Conservation (phyloP, 2,797 vertebrate genomes). For the Nannoperca australis region DNA sequence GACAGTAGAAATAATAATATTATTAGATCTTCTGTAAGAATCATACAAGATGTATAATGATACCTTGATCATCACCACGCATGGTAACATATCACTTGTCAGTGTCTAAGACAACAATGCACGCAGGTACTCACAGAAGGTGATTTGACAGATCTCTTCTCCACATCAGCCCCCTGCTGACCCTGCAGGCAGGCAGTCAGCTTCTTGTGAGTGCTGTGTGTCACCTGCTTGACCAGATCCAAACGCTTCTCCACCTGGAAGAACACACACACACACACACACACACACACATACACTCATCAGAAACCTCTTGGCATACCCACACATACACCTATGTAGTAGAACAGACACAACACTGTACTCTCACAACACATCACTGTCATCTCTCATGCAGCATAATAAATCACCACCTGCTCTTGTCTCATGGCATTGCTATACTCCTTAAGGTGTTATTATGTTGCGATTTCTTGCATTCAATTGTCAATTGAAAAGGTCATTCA, state of each 20-base stretch:
- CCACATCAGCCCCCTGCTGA: conserved; percentile 93
- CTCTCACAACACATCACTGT: background rate
- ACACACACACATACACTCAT: background rate
- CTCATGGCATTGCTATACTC: background rate
- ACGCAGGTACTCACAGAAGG: conserved; percentile 75
- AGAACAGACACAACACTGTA: background rate
- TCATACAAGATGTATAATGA: background rate
- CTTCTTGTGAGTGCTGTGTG: conserved; percentile 98
- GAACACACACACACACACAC: conserved; percentile 8
- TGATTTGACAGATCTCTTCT: conserved; percentile 94
- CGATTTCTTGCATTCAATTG: background rate
- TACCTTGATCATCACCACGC: background rate
- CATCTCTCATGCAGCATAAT: background rate
- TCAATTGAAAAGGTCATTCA: background rate
- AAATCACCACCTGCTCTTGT: conserved; percentile 8
- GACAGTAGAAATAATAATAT: conserved; percentile 29
- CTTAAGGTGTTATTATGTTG: too few relatives aligned
- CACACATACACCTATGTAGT: background rate
- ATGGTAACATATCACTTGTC: background rate
- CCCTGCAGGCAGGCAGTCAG: conserved; percentile 96
- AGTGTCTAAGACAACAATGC: background rate
- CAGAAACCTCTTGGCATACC: background rate
- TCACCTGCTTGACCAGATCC: conserved; percentile 97
- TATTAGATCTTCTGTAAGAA: background rate
- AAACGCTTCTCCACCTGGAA: conserved; percentile 95